phyloP scores from a whole-genome alignment of 2,888 invertebrate species.

The Loripinus fragilis region DNA sequence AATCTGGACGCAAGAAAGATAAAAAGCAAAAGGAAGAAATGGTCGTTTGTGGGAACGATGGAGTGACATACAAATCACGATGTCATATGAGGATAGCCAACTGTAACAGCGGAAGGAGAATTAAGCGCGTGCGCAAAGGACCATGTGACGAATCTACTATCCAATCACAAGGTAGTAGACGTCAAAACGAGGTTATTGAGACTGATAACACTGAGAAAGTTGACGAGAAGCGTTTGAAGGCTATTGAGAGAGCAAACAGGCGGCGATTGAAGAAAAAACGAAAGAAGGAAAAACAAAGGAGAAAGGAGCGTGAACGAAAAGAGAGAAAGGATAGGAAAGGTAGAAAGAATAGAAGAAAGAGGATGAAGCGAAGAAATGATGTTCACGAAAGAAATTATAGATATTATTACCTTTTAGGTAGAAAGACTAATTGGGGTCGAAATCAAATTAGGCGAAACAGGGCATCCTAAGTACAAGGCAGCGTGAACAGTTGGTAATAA shows the following conservation, averaged over 20 bases:
- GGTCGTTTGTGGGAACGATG: conserved; percentile 78
- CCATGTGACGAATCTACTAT: conserved; percentile 28
- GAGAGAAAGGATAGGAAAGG: conserved; percentile 39
- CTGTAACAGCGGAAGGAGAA: conserved; percentile 62
- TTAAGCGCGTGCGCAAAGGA: conserved; percentile 64
- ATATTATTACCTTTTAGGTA: conserved; percentile 35
- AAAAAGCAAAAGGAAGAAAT: conserved; percentile 32
- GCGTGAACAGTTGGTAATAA: too few species aligned
- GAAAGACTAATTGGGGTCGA: conserved; percentile 48
- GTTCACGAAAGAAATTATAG: conserved; percentile 41
- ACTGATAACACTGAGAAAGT: conserved; percentile 10
- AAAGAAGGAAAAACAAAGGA: conserved; percentile 36
- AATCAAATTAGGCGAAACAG: conserved; percentile 53
- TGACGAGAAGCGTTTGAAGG: conserved; percentile 43
- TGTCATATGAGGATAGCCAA: conserved; percentile 73
- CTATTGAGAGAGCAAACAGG: conserved; percentile 30
- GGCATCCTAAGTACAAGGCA: conserved; percentile 45
- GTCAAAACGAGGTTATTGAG: neutral
- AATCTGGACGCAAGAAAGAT: conserved; percentile 53
- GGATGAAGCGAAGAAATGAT: conserved; percentile 50
- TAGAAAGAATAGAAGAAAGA: conserved; percentile 28
- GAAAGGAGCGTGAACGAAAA: conserved; percentile 37
- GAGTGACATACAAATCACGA: conserved; percentile 72
- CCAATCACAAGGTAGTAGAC: neutral
- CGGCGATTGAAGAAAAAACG: conserved; percentile 43